Base-by-base conservation (phyloP, 2,797 vertebrate genomes). In the Onychomys arenicola region DNA sequence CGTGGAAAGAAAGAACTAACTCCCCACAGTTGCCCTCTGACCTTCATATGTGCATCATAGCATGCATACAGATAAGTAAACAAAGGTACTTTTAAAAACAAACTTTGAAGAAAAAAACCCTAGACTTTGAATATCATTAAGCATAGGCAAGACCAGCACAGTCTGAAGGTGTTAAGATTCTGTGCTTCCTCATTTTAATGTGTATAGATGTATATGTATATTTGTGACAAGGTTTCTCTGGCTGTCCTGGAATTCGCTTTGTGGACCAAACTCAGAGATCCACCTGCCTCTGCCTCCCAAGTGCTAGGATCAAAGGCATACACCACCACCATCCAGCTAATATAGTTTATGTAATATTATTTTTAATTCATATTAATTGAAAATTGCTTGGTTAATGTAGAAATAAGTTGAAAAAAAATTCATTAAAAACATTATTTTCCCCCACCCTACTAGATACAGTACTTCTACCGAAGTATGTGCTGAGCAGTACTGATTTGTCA, bases 331-430 rank as follows among this genome's bases (percentile, higher is more conserved):
- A 23, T 37, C 11, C 2, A 2, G 71, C 69, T 71, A 71, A 40
- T 6, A 69, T 40, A n/a, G 17, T 29, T 55, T 65, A 4, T n/a
- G 14, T 75, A n/a, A n/a, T 80, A 0, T 10, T 57, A 77, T 94
- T 84, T 89, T n/a, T 14, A 84, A 25, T 61, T 89, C 34, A 63
- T 91, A 83, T 25, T 92, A 57, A 93, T 92, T 95, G 76, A 87
- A 96, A 91, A 16, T 57, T 91, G 19, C 43, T 81, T 92, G n/a
- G 40, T 65, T 95, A 95, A 91, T 95, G 40, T n/a, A 95, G 13
- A 92, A 95, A 57, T 90, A 94, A 61, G 2, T 84, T 90, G 75
- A 76, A 16, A 91, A 86, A 40, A 93, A 90, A 81, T 34, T 61
- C 61, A 52, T 76, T 97, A 85, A 75, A 91, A 85, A 61, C 40